Conservation (phyloP, 2,888 invertebrate genomes). For the Pteria penguin region DNA sequence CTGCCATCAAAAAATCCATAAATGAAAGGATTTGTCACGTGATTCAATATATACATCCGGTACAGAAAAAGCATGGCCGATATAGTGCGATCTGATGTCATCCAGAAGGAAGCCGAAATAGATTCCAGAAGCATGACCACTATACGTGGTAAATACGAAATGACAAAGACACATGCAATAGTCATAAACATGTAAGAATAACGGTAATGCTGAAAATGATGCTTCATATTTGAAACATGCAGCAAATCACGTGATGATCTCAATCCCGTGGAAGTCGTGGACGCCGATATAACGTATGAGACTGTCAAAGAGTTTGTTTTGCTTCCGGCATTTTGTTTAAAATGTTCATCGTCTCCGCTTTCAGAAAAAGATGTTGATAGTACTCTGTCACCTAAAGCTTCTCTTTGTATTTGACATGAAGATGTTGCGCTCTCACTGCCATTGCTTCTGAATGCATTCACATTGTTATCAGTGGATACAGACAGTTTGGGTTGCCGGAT, state of each 20-base stretch:
- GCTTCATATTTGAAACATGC: constrained; percentile 22
- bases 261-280: background rate
- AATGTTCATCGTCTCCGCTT: background rate
- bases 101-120: constrained; percentile 16
- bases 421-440: constrained; percentile 6
- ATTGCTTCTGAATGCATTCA: constrained; percentile 5
- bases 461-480: constrained; percentile 1
- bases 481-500: background rate
- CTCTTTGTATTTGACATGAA: background rate
- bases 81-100: background rate
- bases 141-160: constrained; percentile 33
- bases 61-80: constrained; percentile 32
- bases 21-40: constrained; percentile 39
- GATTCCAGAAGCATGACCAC: constrained; percentile 38
- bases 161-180: constrained; percentile 29
- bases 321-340: background rate
- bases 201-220: constrained; percentile 32
- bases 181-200: constrained; percentile 45
- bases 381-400: background rate
- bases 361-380: background rate
- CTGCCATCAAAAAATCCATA: constrained; percentile 40
- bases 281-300: too few species aligned
- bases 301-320: background rate
- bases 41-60: constrained; percentile 40
- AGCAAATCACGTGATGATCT: background rate